Base-by-base conservation (phyloP, 1,140 invertebrate genomes). In the Sarcophaga bullata region DNA sequence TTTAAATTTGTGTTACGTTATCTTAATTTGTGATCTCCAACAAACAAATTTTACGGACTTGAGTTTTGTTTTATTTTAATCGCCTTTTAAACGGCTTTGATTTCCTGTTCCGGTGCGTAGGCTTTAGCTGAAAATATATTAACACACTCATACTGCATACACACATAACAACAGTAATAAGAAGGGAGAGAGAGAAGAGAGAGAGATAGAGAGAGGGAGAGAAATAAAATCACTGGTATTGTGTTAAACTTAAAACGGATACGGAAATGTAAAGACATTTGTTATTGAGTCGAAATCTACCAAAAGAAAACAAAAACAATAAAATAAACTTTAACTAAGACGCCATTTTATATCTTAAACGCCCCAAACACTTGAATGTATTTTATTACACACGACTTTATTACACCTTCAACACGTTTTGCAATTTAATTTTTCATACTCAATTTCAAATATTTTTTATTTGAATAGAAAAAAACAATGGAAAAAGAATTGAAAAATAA, bases 251-350 rank as follows among this genome's bases (percentile, higher is more conserved):
- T 72, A 72, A 76, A 78, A 49, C 75, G 75, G 75, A 78, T 78
- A 17, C 75, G 75, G 75, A 78, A 78, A 78, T 78, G 75, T 50
- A 78, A 78, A 78, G 75, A 78, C 75, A 78, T 78, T 78, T 78
- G 75, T 78, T 78, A 78, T 78, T 78, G 75, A 78, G 48, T 37
- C 46, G 73, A n/a, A 76, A 76, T 5, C 15, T 37, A 37, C 25
- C 25, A 37, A 37, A 37, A 37, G 25, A 37, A 37, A 76, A 47
- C n/a, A 47, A 15, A 13, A 76, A 76, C 25, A 78, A 78, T 52
- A 52, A 6, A 78, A 76, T 1, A 76, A 76, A 3, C 15, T n/a
- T 58, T 37, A 37, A 37, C 25, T 58, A n/a, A 58, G n/a, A 58
- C 54, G 13, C 54, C 25, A 37, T 37, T 37, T 37, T 37, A 37